Percentiles rank a stretch among this genome's conserved stretches.
These are phyloP conservation scores for Cariama cristata DNA, from an alignment of 2,113 vertebrate genomes.

Conservation along the genomic window DNA sequence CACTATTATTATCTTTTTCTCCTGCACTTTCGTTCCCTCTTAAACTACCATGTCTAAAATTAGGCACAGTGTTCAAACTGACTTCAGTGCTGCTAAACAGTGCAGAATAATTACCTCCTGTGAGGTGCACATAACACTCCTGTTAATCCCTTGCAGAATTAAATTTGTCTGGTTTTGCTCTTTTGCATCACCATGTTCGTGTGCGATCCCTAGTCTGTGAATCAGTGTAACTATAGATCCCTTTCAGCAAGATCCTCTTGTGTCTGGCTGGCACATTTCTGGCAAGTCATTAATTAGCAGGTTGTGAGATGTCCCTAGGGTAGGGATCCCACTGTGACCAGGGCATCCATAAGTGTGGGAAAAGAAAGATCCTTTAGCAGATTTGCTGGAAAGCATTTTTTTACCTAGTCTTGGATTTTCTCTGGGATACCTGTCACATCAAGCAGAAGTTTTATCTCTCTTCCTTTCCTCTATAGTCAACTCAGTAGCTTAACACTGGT, in stretches of 20 bases:
- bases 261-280: background rate
- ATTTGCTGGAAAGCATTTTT: background rate
- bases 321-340: background rate
- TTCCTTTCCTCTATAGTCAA: background rate
- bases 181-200: background rate
- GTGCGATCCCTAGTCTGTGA: background rate
- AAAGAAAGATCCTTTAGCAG: background rate
- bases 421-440: background rate
- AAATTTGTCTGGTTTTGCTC: background rate
- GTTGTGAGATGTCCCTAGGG: background rate
- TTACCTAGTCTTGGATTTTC: background rate
- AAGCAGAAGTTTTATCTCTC: background rate
- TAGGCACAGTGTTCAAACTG: background rate
- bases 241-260: background rate
- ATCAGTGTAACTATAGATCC: background rate
- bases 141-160: background rate
- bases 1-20: background rate
- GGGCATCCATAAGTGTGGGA: background rate
- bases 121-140: background rate
- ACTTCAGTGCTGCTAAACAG: background rate
- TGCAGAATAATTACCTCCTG: slow-evolving; percentile 22
- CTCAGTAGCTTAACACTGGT: background rate
- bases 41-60: background rate
- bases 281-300: background rate
- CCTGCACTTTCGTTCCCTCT: background rate